Base-by-base conservation (phyloP, 2,888 invertebrate species). In the Trichacis sp. region DNA sequence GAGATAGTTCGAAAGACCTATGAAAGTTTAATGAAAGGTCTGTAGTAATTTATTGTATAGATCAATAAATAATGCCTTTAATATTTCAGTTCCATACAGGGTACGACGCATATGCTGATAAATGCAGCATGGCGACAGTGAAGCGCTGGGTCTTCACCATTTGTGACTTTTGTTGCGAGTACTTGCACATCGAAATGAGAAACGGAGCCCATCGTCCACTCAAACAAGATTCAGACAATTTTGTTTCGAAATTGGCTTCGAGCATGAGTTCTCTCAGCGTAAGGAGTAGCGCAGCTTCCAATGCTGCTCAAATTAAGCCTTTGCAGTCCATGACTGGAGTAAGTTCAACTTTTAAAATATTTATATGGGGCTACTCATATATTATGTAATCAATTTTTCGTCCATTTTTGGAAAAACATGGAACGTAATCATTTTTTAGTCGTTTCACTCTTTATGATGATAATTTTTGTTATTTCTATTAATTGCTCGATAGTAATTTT, bases 111-210 rank as follows among this genome's bases (percentile, higher is more conserved):
- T 53, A 38, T 45, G 19, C 33, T 3, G 42, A 45, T 11, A 45
- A 45, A 12, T 85, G 85, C 48, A 84, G 84, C 45, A 66, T 75
- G 30, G 77, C 83, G 0, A 51, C 74, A 3, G 76, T 83, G 0
- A 75, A 76, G 45, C 74, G 82, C 36, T 85, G 84, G 84, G 76
- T 74, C 2, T 84, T 69, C 47, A 76, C 82, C n/a, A 83, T 87
- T n/a, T 83, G 80, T 14, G 81, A 81, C 40, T 70, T 68, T 17
- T 78, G 79, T 52, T 84, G 81, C 50, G 58, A 67, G 1, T 40
- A 62, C 19, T 50, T 83, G 11, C 68, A 50, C 5, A 69, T 83
- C 12, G 4, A 58, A 1, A 69, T 76, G 67, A 61, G 69, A 0
- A 73, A 73, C 8, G 79, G 80, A n/a, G 42, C 60, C 15, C 82